phyloP scores from a whole-genome alignment of 2,113 vertebrate genomes.

The Notothenia coriiceps region DNA sequence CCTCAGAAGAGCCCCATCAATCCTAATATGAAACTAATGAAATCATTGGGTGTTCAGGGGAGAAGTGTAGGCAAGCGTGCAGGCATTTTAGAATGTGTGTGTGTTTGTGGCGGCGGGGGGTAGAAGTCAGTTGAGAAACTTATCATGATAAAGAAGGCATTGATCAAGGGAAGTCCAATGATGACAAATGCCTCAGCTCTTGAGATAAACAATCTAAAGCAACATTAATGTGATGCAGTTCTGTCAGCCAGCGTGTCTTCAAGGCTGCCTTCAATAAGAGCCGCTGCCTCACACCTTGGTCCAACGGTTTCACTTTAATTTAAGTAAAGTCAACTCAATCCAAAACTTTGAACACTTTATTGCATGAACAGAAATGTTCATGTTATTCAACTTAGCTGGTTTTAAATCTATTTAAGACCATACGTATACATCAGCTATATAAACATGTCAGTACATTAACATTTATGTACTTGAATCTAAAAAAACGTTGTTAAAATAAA shows the following conservation, averaged over 20 bases:
- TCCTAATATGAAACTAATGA: slow-evolving; percentile 81
- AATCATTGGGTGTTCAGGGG: slow-evolving; percentile 69
- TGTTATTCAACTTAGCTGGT: not conserved
- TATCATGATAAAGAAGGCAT: slow-evolving; percentile 76
- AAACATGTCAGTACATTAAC: not conserved
- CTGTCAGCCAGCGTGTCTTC: slow-evolving; percentile 30
- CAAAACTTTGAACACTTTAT: not conserved
- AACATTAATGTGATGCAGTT: slow-evolving; percentile 14
- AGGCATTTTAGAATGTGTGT: slow-evolving; percentile 13
- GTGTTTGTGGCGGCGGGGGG: slow-evolving; percentile 16
- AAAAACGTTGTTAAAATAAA: not conserved
- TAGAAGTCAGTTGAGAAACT: slow-evolving; percentile 66
- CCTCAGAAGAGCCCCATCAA: slow-evolving; percentile 76
- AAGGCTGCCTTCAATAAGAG: slow-evolving; percentile 6
- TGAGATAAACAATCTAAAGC: slow-evolving; percentile 53
- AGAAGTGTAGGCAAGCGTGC: slow-evolving; percentile 29
- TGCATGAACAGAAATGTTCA: not conserved
- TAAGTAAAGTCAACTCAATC: not conserved
- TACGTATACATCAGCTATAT: not conserved
- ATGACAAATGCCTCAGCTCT: slow-evolving; percentile 65
- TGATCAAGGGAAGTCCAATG: slow-evolving; percentile 67
- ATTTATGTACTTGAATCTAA: not conserved
- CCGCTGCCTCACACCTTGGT: not conserved
- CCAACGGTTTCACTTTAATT: not conserved
- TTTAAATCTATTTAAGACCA: not conserved